Evolutionary conservation across 2,797 vertebrate species (phyloP).

Genomic region (Helarctos malayanus): DNA sequence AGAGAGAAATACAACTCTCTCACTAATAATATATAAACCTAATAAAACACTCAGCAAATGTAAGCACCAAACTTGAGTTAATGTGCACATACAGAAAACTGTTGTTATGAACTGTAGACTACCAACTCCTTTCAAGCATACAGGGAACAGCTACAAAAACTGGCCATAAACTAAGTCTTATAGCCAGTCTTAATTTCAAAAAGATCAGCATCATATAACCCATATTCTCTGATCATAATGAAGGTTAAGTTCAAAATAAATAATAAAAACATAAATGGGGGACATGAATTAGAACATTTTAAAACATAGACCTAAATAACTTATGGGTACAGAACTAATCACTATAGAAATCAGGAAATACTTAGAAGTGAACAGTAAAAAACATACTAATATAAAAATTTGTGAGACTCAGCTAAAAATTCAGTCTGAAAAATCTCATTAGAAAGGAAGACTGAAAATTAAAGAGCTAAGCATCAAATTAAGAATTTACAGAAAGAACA

Average conservation of each 20-base stretch:
- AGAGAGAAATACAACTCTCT: not conserved
- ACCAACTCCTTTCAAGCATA: not conserved
- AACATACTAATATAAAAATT: not conserved
- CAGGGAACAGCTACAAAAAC: not conserved
- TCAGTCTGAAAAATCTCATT: slow-evolving; percentile 7
- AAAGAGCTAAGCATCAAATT: not conserved
- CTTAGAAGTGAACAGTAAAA: not conserved
- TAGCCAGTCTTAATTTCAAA: not conserved
- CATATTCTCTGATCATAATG: not conserved
- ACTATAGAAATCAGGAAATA: slow-evolving; percentile 1
- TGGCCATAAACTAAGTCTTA: not conserved
- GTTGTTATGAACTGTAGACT: not conserved
- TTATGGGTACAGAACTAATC: not conserved
- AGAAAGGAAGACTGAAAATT: slow-evolving; percentile 4
- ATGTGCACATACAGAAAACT: not conserved
- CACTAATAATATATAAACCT: not conserved
- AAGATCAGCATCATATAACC: not conserved
- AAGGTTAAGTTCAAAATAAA: not conserved
- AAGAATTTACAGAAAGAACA: not conserved
- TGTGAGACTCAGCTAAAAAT: not conserved
- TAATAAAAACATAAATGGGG: not conserved
- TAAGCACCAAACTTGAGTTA: not conserved
- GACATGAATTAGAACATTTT: not conserved
- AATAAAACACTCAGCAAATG: not conserved
- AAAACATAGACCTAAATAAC: slow-evolving; percentile 13